phyloP scores from a whole-genome alignment of 2,888 invertebrate genomes.

The Scelioninae gen. 2 region DNA sequence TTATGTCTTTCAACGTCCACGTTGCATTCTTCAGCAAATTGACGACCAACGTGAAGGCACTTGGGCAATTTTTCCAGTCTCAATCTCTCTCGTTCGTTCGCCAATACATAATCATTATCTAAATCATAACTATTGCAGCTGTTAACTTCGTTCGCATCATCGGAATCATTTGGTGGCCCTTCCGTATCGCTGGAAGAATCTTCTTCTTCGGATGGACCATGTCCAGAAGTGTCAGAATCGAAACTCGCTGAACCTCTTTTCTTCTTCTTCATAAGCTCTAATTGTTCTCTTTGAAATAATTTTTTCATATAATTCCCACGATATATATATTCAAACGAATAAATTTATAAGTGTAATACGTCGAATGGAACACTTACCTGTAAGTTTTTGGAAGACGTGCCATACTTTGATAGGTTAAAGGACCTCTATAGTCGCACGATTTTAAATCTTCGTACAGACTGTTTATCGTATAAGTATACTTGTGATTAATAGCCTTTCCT shows the following conservation, averaged over 20 bases:
- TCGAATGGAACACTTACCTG: constrained; percentile 76
- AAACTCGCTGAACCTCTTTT: constrained; percentile 62
- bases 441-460: constrained; percentile 72
- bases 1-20: constrained; percentile 91
- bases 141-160: constrained; percentile 69
- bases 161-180: constrained; percentile 71
- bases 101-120: constrained; percentile 69
- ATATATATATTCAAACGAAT: no score
- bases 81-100: constrained; percentile 74
- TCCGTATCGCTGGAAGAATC: constrained; percentile 74
- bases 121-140: constrained; percentile 70
- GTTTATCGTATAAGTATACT: constrained; percentile 74
- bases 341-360: no score
- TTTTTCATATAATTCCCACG: background rate
- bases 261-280: constrained; percentile 74
- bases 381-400: constrained; percentile 89
- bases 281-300: constrained; percentile 68
- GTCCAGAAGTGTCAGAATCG: constrained; percentile 73
- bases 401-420: constrained; percentile 89
- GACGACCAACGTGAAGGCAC: constrained; percentile 77
- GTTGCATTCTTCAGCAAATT: constrained; percentile 79
- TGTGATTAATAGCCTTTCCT: constrained; percentile 83
- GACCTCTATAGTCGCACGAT: constrained; percentile 85
- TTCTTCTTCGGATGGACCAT: constrained; percentile 72
- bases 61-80: constrained; percentile 78